These are phyloP conservation scores for Tillus elongatus DNA, from an alignment of 2,888 invertebrate species.

Conservation along the genomic window DNA sequence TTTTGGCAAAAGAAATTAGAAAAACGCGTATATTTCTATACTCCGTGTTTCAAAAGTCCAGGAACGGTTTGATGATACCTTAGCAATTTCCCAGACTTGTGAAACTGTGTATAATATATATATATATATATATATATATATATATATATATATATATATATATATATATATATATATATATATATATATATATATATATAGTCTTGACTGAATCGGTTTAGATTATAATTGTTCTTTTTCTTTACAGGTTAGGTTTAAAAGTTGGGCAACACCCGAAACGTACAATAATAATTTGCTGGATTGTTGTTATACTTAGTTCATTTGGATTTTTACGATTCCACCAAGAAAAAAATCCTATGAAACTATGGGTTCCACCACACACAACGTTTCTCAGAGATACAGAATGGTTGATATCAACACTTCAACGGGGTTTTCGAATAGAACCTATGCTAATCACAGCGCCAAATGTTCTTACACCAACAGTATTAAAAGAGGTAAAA, in stretches of 20 bases:
- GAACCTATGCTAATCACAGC: constrained; percentile 56
- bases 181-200: too few species aligned
- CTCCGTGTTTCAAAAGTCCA: too few species aligned
- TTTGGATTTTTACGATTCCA: constrained; percentile 56
- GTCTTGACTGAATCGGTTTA: too few species aligned
- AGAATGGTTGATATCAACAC: constrained; percentile 61
- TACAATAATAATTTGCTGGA: constrained; percentile 50
- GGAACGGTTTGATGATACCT: too few species aligned
- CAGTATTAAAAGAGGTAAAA: constrained; percentile 45
- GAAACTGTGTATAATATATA: too few species aligned
- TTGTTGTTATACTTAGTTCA: constrained; percentile 49
- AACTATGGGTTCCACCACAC: constrained; percentile 66
- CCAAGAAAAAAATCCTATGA: constrained; percentile 65
- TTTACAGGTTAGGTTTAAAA: constrained; percentile 49
- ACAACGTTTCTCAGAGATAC: constrained; percentile 61
- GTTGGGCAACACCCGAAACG: constrained; percentile 53
- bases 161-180: too few species aligned
- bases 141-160: too few species aligned
- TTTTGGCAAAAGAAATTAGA: too few species aligned
- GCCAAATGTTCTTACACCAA: constrained; percentile 56
- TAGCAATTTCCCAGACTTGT: too few species aligned
- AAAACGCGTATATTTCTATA: too few species aligned
- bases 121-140: too few species aligned
- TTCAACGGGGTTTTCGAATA: constrained; percentile 54
- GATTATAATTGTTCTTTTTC: too few species aligned